Conservation (phyloP, 2,888 invertebrate genomes). For the Apocheima hispidaria region DNA sequence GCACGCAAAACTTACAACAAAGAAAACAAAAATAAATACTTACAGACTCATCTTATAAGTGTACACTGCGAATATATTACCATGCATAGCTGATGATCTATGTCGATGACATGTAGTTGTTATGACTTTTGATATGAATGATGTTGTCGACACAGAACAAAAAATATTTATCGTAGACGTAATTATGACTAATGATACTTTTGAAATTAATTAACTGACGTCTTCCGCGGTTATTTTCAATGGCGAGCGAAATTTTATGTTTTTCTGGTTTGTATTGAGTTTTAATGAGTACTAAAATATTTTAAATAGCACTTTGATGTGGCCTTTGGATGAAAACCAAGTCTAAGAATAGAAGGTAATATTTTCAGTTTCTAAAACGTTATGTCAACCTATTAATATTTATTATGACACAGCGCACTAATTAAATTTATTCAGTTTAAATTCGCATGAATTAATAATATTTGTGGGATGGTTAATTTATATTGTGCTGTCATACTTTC, state of each 20-base stretch:
- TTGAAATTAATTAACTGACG: conserved; percentile 27
- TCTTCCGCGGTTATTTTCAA: conserved; percentile 23
- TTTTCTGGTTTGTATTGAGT: conserved; percentile 33
- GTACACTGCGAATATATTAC: neutral
- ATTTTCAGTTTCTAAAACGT: conserved; percentile 21
- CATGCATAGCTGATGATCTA: conserved; percentile 2
- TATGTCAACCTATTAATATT: conserved; percentile 29
- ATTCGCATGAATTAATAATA: conserved; percentile 1
- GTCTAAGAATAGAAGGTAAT: conserved; percentile 27
- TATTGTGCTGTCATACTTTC: neutral
- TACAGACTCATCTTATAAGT: too few species aligned
- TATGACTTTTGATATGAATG: conserved; percentile 17
- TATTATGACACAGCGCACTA: conserved; percentile 14
- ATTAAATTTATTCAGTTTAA: conserved; percentile 11
- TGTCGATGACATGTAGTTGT: conserved; percentile 12
- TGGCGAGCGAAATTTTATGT: conserved; percentile 7
- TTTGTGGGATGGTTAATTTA: neutral
- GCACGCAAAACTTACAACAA: too few species aligned
- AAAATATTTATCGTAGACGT: conserved; percentile 7
- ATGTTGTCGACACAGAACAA: conserved; percentile 6
- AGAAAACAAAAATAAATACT: too few species aligned
- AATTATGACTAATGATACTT: conserved; percentile 22
- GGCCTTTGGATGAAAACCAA: conserved; percentile 36
- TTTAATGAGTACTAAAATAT: conserved; percentile 34
- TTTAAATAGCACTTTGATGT: conserved; percentile 30